These are phyloP conservation scores for Cyaniris semiargus DNA, from an alignment of 2,888 invertebrate species.

Conservation along the genomic window DNA sequence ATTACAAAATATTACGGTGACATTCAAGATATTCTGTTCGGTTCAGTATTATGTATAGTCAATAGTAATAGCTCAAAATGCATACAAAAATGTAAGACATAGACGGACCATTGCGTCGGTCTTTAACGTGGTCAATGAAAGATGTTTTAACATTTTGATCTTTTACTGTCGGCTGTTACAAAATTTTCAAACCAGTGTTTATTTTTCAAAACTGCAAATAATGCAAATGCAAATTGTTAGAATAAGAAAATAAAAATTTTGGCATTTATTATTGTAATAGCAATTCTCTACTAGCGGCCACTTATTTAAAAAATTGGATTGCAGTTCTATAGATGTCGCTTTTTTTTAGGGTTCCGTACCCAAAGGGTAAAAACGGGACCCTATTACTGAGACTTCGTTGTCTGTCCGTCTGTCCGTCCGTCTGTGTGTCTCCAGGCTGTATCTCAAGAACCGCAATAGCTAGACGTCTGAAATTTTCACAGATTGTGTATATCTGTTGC, in stretches of 20 bases:
- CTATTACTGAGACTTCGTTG: too few relatives aligned
- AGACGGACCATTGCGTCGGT: neutral
- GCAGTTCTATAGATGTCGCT: neutral
- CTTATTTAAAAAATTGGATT: neutral
- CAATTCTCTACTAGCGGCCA: neutral
- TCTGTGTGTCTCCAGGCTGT: too few relatives aligned
- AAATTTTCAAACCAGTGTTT: neutral
- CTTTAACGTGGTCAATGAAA: neutral
- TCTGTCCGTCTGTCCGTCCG: too few relatives aligned
- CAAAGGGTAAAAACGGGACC: too few relatives aligned
- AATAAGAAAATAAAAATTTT: conserved; percentile 4
- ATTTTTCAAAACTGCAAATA: neutral
- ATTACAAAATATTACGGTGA: neutral
- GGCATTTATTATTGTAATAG: conserved; percentile 20
- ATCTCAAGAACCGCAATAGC: too few relatives aligned
- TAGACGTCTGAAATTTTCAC: too few relatives aligned
- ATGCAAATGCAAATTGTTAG: neutral
- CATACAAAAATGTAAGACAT: neutral
- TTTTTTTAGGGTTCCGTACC: too few relatives aligned
- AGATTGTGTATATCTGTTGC: too few relatives aligned
- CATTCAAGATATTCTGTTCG: neutral
- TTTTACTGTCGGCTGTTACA: neutral
- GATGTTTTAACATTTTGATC: neutral
- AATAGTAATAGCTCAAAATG: neutral
- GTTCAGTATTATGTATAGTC: conserved; percentile 13